phyloP scores from a whole-genome alignment of 2,888 invertebrate genomes.

The Lagria hirta region DNA sequence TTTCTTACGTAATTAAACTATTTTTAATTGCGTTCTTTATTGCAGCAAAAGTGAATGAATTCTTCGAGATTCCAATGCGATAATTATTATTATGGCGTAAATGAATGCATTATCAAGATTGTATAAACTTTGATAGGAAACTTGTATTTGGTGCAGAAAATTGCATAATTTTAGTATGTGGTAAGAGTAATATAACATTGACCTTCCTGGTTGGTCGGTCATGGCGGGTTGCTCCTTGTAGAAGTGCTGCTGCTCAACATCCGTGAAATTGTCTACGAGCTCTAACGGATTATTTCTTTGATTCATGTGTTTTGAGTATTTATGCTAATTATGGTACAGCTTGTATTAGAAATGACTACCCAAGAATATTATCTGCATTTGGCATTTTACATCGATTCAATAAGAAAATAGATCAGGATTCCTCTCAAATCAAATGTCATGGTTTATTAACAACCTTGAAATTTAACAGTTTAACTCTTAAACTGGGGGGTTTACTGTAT shows the following conservation, averaged over 20 bases:
- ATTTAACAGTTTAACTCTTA: too few species aligned
- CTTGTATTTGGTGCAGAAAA: constrained; percentile 23
- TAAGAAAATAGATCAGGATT: too few species aligned
- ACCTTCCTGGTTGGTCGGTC: constrained; percentile 33
- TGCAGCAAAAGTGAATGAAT: constrained; percentile 22
- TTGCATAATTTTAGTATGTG: constrained; percentile 26
- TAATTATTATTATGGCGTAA: background rate
- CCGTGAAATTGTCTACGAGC: constrained; percentile 33
- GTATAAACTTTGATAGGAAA: constrained; percentile 4
- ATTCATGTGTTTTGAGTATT: constrained; percentile 12
- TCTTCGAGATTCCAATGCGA: constrained; percentile 5
- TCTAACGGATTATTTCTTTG: constrained; percentile 28
- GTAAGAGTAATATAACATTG: constrained; percentile 26
- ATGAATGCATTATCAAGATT: background rate
- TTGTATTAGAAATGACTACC: too few species aligned
- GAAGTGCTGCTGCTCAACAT: constrained; percentile 27
- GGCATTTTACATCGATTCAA: too few species aligned
- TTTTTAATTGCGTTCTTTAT: constrained; percentile 31
- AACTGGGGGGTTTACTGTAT: too few species aligned
- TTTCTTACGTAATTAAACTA: constrained; percentile 36
- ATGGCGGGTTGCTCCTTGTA: constrained; percentile 25
- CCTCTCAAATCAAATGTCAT: too few species aligned
- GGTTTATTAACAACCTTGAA: too few species aligned
- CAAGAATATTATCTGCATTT: too few species aligned
- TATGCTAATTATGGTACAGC: constrained; percentile 4